A percentile compares a stretch with the other conserved stretches of the same genome.
Evolutionary conservation across 2,797 vertebrate genomes (phyloP).

Genomic region (Pelodytes ibericus): DNA sequence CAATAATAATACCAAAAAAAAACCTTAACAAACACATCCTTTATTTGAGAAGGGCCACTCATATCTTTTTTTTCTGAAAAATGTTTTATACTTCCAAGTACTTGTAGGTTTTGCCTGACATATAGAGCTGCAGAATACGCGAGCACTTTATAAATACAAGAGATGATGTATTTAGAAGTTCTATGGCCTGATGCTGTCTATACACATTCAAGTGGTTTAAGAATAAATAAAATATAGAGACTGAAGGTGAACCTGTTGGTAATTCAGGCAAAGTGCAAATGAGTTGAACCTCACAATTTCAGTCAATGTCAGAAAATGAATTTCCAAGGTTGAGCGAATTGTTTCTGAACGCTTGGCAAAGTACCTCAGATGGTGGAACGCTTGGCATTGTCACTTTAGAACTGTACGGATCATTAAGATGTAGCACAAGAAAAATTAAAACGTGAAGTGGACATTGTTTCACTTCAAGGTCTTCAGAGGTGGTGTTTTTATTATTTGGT

Average conservation of each 20-base stretch:
- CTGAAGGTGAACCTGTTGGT: background rate
- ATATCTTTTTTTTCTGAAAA: too few species aligned
- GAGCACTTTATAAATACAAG: too few species aligned
- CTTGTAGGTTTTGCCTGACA: too few species aligned
- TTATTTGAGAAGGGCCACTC: too few species aligned
- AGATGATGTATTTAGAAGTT: too few species aligned
- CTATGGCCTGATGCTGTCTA: background rate
- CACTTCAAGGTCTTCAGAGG: conserved; percentile 24
- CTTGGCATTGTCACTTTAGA: conserved; percentile 27
- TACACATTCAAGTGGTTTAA: background rate
- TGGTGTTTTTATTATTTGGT: conserved; percentile 20
- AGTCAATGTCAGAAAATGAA: conserved; percentile 20
- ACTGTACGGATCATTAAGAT: conserved; percentile 34
- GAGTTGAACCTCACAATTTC: background rate
- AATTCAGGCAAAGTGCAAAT: conserved; percentile 12
- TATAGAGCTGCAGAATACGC: too few species aligned
- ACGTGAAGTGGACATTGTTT: background rate
- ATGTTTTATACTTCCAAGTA: too few species aligned
- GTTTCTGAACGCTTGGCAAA: conserved; percentile 27
- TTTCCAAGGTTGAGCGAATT: conserved; percentile 37
- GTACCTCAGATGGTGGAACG: conserved; percentile 4
- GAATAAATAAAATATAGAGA: background rate
- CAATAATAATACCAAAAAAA: too few species aligned
- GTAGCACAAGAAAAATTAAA: conserved; percentile 30
- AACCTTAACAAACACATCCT: too few species aligned